Base-by-base conservation (phyloP, 2,797 vertebrate species). In the Phoxinus dragarum region DNA sequence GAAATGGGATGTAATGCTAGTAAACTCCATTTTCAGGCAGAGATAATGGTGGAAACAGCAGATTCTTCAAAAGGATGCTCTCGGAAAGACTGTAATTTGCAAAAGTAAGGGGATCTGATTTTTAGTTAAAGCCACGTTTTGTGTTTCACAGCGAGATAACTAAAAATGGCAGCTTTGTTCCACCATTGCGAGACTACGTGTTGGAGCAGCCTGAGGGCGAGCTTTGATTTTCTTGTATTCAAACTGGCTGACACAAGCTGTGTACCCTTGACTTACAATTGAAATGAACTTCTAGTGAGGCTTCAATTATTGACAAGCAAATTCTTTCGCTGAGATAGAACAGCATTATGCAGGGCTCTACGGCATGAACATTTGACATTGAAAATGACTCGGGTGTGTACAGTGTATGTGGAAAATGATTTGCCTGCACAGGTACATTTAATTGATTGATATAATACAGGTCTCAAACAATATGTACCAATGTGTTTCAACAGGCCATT, bases 201-300 rank as follows among this genome's bases (percentile, higher is more conserved):
- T 54, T 81, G 38, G 76, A 31, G 36, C 77, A 34, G 86, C 84
- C 71, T 40, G 73, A 64, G 64, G 81, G 40, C 6, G 21, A 44
- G 40, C 81, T 86, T 84, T 82, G 78, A 81, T 84, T 67, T 72
- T 69, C 73, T 38, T 73, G 38, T 78, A 86, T 78, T 83, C 38
- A 86, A 86, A 87, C 34, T 34, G 56, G 59, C 74, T 86, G 80
- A 52, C 74, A 76, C 73, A 80, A 75, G 71, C 76, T n/a, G 61
- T 76, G 17, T 49, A 61, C 5, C 81, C 66, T n/a, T 40, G 31
- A 42, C 54, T 23, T 38, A 42, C 34, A 47, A 14, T n/a, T 82
- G 27, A 16, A 64, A 23, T 66, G 0, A 52, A 75, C 8, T 75
- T 74, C 42, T 75, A n/a, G 42, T n/a, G 31, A 75, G 7, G 71